Conservation (phyloP, 2,888 invertebrate species). For the Celastrina argiolus region DNA sequence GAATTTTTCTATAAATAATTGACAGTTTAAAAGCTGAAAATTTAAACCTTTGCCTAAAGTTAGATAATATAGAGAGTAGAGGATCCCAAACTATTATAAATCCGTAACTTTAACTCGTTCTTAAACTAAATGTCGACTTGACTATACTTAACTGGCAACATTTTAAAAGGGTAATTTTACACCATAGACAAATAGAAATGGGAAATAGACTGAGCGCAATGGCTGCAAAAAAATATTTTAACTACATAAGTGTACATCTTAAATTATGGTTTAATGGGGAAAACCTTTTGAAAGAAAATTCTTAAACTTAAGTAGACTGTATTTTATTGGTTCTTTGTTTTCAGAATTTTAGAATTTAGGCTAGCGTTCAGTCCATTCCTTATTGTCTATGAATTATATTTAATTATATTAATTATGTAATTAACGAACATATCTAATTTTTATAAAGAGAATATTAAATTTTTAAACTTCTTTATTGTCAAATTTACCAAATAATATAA, state of each 20-base stretch:
- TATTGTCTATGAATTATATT: slow-evolving; percentile 3
- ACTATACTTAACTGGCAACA: slow-evolving; percentile 11
- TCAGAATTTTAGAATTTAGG: neutral
- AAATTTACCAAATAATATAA: slow-evolving; percentile 36
- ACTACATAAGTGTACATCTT: neutral
- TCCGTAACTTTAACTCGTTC: slow-evolving; percentile 46
- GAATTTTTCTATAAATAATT: slow-evolving; percentile 48
- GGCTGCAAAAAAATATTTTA: neutral
- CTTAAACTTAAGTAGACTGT: no score
- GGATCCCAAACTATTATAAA: slow-evolving; percentile 60
- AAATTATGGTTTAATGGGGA: no score
- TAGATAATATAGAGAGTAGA: slow-evolving; percentile 57
- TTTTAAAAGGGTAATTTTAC: slow-evolving; percentile 9
- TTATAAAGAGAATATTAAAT: slow-evolving; percentile 51
- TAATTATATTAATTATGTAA: slow-evolving; percentile 9
- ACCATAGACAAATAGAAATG: neutral
- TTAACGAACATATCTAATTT: slow-evolving; percentile 60
- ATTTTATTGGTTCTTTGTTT: neutral
- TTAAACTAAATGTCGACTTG: slow-evolving; percentile 18
- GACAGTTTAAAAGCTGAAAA: slow-evolving; percentile 41
- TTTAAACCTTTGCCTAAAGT: slow-evolving; percentile 39
- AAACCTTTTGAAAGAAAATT: no score
- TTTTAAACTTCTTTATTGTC: slow-evolving; percentile 48
- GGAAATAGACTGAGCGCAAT: neutral
- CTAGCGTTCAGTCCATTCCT: slow-evolving; percentile 4